Conservation (phyloP, 2,113 vertebrate genomes). For the Pterophyllum scalare region DNA sequence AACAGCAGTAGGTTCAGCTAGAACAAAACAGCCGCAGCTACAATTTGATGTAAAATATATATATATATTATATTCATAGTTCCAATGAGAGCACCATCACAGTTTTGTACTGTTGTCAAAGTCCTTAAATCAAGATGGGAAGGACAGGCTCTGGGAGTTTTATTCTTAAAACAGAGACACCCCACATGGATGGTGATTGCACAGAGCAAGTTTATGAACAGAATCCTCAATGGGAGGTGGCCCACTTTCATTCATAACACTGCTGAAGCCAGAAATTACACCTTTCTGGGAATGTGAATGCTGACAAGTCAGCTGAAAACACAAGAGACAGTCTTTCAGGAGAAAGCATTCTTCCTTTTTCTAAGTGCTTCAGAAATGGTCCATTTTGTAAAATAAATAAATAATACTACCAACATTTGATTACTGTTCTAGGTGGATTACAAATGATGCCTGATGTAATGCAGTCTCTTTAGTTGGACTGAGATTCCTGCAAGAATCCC, state of each 20-base stretch:
- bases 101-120: neutral
- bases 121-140: neutral
- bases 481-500: neutral
- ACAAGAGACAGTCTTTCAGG: neutral
- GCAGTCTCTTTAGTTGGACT: neutral
- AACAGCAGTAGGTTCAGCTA: neutral
- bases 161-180: conserved; percentile 43
- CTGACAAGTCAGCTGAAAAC: conserved; percentile 22
- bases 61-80: neutral
- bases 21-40: neutral
- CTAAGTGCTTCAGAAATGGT: neutral
- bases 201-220: conserved; percentile 15
- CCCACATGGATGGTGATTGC: conserved; percentile 30
- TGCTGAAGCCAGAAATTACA: conserved; percentile 36
- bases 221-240: conserved; percentile 50
- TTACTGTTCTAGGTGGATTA: conserved; percentile 2
- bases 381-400: neutral
- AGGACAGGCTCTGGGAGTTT: neutral
- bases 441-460: neutral
- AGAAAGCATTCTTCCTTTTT: neutral
- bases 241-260: conserved; percentile 61
- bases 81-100: neutral
- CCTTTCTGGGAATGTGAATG: conserved; percentile 33
- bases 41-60: neutral
- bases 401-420: neutral